Percentiles rank a stretch among this genome's conserved stretches.
These are phyloP conservation scores for Rhopalosiphum padi DNA, from an alignment of 1,140 invertebrate genomes.

Conservation along the genomic window DNA sequence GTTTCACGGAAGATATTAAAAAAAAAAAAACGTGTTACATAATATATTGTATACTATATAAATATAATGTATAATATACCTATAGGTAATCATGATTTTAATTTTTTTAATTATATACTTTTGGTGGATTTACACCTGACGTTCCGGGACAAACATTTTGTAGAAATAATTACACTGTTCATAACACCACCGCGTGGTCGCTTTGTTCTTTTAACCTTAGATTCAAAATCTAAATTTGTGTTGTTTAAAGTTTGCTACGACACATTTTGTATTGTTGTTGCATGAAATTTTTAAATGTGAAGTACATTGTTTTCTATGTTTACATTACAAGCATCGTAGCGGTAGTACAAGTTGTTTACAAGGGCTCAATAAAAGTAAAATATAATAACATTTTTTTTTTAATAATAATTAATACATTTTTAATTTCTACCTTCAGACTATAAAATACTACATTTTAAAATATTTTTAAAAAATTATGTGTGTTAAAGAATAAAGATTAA, in stretches of 20 bases:
- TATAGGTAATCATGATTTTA: background rate
- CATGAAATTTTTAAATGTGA: background rate
- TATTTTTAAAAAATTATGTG: no score
- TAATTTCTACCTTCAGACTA: no score
- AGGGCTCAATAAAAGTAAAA: no score
- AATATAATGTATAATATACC: background rate
- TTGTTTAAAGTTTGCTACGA: background rate
- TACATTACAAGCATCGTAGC: no score
- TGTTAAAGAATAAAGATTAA: no score
- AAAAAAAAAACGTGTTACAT: background rate
- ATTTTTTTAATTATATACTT: background rate
- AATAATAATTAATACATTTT: no score
- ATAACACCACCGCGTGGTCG: background rate
- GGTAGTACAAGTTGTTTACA: no score
- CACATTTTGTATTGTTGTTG: background rate
- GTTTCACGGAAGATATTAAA: background rate
- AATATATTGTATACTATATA: background rate
- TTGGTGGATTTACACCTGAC: background rate
- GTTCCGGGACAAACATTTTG: background rate
- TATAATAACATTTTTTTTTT: no score
- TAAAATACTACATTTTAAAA: no score
- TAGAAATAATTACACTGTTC: background rate
- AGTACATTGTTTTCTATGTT: background rate
- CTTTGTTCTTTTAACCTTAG: background rate
- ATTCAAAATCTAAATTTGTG: background rate